A percentile compares a stretch with the other conserved stretches of the same genome.
phyloP scores from a whole-genome alignment of 2,113 vertebrate species.

The Peromyscus polionotus region DNA sequence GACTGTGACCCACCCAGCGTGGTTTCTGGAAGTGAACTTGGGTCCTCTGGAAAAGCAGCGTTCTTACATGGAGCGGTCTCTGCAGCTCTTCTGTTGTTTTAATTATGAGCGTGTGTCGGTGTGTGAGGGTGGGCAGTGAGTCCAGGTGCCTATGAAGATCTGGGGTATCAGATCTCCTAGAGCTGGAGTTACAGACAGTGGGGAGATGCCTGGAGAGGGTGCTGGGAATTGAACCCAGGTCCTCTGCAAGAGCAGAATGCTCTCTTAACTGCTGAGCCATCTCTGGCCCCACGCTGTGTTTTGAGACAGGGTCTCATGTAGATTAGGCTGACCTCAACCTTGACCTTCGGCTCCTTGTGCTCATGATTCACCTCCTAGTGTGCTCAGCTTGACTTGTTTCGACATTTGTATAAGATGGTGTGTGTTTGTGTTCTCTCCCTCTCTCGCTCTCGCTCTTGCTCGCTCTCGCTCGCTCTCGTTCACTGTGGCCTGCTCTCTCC shows the following conservation, averaged over 20 bases:
- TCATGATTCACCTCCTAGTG: neutral
- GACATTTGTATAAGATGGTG: neutral
- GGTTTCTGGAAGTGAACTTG: neutral
- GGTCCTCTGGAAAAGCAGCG: neutral
- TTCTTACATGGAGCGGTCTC: neutral
- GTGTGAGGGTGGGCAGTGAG: neutral
- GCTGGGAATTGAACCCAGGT: neutral
- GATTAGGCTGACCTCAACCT: neutral
- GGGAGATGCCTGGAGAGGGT: neutral
- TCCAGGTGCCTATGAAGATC: neutral
- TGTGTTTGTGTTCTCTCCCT: neutral
- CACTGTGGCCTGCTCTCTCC: neutral
- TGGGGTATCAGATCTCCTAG: neutral
- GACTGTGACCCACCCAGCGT: neutral
- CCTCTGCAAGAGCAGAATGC: neutral
- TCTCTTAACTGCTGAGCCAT: neutral
- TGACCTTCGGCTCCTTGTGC: neutral
- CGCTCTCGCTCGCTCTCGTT: neutral
- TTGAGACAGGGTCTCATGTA: neutral
- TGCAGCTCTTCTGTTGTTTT: neutral
- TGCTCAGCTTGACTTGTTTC: neutral
- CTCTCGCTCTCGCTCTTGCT: neutral
- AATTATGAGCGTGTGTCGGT: neutral
- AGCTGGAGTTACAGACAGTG: neutral
- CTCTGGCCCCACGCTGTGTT: neutral